Evolutionary conservation across 1,140 invertebrate species (phyloP).

Genomic region (Pemphigus obesinymphae): DNA sequence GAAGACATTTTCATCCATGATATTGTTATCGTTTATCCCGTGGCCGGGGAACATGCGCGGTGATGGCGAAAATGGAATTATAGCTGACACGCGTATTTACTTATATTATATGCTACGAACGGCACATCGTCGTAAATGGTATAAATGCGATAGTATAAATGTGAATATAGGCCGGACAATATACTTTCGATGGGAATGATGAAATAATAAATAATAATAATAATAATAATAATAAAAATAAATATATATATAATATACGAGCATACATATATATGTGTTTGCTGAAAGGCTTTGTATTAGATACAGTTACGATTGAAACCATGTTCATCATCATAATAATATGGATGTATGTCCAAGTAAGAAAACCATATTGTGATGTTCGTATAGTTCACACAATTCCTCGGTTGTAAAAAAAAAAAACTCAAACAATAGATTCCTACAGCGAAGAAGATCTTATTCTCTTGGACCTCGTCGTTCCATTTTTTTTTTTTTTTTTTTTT

Average conservation of each 20-base stretch:
- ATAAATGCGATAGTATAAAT: neutral
- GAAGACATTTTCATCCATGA: too few relatives aligned
- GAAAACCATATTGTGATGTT: slow-evolving; percentile 22
- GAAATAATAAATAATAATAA: too few relatives aligned
- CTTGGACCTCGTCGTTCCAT: neutral
- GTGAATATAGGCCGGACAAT: neutral
- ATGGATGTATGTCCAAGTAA: neutral
- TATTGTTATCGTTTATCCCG: too few relatives aligned
- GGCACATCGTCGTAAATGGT: too few relatives aligned
- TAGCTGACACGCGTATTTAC: too few relatives aligned
- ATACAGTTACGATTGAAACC: slow-evolving; percentile 3
- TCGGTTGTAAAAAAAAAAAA: neutral
- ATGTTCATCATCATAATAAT: neutral
- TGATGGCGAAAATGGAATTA: too few relatives aligned
- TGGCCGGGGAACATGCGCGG: too few relatives aligned
- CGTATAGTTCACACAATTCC: neutral
- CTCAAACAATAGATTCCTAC: slow-evolving; percentile 23
- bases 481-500: neutral
- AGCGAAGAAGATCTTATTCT: slow-evolving; percentile 9
- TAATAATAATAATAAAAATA: too few relatives aligned
- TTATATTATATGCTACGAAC: too few relatives aligned
- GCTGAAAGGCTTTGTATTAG: slow-evolving; percentile 9
- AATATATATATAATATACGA: neutral
- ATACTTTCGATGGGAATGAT: neutral
- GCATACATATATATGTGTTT: neutral